Base-by-base conservation (phyloP, 1,140 invertebrate genomes). In the Radopholus similis region DNA sequence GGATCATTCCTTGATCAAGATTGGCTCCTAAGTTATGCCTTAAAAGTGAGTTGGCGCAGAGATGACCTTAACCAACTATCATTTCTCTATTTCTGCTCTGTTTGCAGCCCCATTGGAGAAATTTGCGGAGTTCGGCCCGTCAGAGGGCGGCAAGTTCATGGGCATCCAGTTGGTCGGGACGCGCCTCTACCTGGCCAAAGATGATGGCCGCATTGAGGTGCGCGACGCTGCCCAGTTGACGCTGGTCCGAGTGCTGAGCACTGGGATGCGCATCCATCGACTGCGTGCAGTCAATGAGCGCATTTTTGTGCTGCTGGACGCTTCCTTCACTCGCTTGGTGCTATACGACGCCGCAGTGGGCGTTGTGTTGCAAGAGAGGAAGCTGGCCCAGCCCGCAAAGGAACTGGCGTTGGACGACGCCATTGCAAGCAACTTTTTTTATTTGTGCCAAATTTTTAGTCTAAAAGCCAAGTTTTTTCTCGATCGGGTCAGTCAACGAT, bases 391-490 rank as follows among this genome's bases (percentile, higher is more conserved):
- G 28, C 59, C 59, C 3, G 59, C 59, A 5, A 62, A 62, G 21
- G 59, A 62, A 49, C 42, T 62, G 26, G 40, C 49, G 42, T 13
- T 62, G 42, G 59, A 62, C 42, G 59, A 28, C 23, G 49, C 42
- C 11, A 8, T 49, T 21, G 56, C 38, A 35, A 40, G 59, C 35
- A 3, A 23, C 26, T 11, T 13, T 54, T 54, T 4, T n/a, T n/a
- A n/a, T n/a, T n/a, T n/a, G n/a, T n/a, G n/a, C n/a, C n/a, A n/a
- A n/a, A n/a, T n/a, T n/a, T n/a, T n/a, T n/a, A n/a, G n/a, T n/a
- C n/a, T n/a, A n/a, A n/a, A n/a, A n/a, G n/a, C n/a, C n/a, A n/a
- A n/a, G n/a, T n/a, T n/a, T n/a, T n/a, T n/a, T n/a, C n/a, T n/a
- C n/a, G n/a, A n/a, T n/a, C n/a, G n/a, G n/a, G n/a, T n/a, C n/a